A percentile compares a stretch with the other conserved stretches of the same genome.
Evolutionary conservation across 1,140 invertebrate genomes (phyloP).

Genomic region (Matsumurasca onukii): DNA sequence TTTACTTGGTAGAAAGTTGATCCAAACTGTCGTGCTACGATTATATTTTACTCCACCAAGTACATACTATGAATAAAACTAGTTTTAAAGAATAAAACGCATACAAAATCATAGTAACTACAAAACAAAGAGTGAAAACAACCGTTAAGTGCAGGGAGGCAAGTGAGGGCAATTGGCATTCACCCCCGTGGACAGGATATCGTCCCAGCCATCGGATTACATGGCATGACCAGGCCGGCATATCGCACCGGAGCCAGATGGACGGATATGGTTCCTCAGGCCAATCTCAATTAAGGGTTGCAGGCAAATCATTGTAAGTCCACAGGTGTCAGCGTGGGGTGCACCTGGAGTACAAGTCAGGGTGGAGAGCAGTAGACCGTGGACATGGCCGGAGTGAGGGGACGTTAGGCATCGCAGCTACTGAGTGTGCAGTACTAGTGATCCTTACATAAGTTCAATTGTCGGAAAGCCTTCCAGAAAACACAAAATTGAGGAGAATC

Average conservation of each 20-base stretch:
- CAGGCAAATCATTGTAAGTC: slow-evolving; percentile 10
- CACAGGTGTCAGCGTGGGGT: slow-evolving; percentile 14
- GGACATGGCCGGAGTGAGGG: too few relatives aligned
- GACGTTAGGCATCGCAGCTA: too few relatives aligned
- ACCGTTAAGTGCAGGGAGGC: neutral
- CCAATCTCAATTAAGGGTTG: slow-evolving; percentile 27
- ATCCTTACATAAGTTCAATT: too few relatives aligned
- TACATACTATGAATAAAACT: too few relatives aligned
- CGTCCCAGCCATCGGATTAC: neutral
- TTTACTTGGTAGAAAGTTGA: too few relatives aligned
- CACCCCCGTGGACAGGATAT: slow-evolving; percentile 3
- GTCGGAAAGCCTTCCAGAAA: too few relatives aligned
- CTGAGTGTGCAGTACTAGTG: too few relatives aligned
- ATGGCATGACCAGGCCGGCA: neutral
- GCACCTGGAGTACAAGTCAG: neutral
- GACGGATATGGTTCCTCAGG: slow-evolving; percentile 6
- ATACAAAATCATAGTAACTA: neutral
- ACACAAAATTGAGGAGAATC: too few relatives aligned
- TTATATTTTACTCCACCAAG: too few relatives aligned
- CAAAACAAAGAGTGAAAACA: neutral
- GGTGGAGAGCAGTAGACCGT: neutral
- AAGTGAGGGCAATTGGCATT: neutral
- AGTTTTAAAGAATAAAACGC: too few relatives aligned
- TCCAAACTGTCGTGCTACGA: too few relatives aligned
- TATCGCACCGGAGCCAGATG: slow-evolving; percentile 26